These are phyloP conservation scores for Drosophila pandora DNA, from an alignment of 1,140 invertebrate species.

Conservation along the genomic window DNA sequence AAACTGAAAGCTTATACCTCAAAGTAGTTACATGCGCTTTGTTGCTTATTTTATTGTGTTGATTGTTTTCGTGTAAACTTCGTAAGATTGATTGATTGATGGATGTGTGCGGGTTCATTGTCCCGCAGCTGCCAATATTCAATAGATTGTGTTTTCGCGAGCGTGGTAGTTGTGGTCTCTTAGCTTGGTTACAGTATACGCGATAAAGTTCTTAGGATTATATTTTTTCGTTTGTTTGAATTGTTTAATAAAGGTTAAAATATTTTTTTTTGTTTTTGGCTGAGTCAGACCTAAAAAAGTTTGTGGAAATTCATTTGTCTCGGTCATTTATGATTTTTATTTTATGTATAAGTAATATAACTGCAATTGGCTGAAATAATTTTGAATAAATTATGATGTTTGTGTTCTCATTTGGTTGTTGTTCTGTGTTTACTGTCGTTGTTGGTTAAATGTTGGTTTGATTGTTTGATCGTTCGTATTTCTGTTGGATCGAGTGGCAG, in stretches of 20 bases:
- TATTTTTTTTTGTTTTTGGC: slow-evolving; percentile 10
- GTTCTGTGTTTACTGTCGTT: slow-evolving; percentile 62
- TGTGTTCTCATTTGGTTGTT: slow-evolving; percentile 48
- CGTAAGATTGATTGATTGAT: slow-evolving; percentile 53
- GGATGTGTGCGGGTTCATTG: slow-evolving; percentile 6
- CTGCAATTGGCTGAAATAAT: slow-evolving; percentile 50
- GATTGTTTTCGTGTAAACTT: slow-evolving; percentile 54
- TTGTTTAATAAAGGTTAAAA: slow-evolving; percentile 12
- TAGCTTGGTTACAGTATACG: slow-evolving; percentile 46
- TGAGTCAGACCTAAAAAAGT: neutral
- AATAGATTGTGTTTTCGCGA: slow-evolving; percentile 22
- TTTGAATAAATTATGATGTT: slow-evolving; percentile 47
- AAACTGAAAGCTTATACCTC: slow-evolving; percentile 32
- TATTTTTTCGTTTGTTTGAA: slow-evolving; percentile 15
- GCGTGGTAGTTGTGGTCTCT: slow-evolving; percentile 31
- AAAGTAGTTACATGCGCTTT: slow-evolving; percentile 46
- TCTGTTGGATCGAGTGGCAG: slow-evolving; percentile 12
- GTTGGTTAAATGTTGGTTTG: slow-evolving; percentile 54
- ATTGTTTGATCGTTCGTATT: slow-evolving; percentile 40
- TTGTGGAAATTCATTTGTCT: slow-evolving; percentile 13
- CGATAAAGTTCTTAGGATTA: slow-evolving; percentile 15
- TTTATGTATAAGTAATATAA: slow-evolving; percentile 55
- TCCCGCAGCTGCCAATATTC: neutral
- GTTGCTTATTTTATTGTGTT: slow-evolving; percentile 50
- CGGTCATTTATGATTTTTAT: neutral